Base-by-base conservation (phyloP, 2,888 invertebrate genomes). In the Odontomyia ornata region DNA sequence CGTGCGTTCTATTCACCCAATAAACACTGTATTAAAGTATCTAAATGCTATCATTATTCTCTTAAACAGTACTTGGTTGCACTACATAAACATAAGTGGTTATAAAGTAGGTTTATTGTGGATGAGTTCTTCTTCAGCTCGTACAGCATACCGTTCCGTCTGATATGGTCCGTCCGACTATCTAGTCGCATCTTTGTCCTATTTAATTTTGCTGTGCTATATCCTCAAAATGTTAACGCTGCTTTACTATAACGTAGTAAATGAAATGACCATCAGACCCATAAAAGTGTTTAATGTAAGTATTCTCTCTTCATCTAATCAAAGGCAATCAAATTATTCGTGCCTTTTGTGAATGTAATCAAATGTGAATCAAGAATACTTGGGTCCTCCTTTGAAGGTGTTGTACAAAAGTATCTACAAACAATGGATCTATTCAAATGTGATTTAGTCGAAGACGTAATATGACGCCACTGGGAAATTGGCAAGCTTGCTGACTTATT, bases 81-180 rank as follows among this genome's bases (percentile, higher is more conserved):
- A 69, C 69, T 69, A 69, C 69, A 46, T 69, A 46, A 69, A 69
- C 47, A 69, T 69, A 69, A 69, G 69, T 69, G 69, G 69, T 25
- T 25, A 69, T 69, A 69, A 69, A 69, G 23, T 46, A 69, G 25
- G 69, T 69, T 69, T 69, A 69, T 64, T 64, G 30, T 64, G n/a
- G 30, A 28, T 30, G n/a, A 30, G 64, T 15, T 27, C 28, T 60
- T 5, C 15, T 60, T 25, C 60, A 23, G 2, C 3, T 4, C 21
- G 7, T 25, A 11, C 21, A 21, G 21, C 25, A 21, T 23, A 21
- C 23, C 7, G 5, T 60, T 23, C 60, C 3, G 21, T 25, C 23
- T 60, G 11, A 7, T n/a, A n/a, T n/a, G n/a, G n/a, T n/a, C 18
- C 25, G 21, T 21, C 60, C 11, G 15, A 21, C 11, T 25, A 23